phyloP scores from a whole-genome alignment of 2,113 vertebrate genomes.

The Apteryx mantelli region DNA sequence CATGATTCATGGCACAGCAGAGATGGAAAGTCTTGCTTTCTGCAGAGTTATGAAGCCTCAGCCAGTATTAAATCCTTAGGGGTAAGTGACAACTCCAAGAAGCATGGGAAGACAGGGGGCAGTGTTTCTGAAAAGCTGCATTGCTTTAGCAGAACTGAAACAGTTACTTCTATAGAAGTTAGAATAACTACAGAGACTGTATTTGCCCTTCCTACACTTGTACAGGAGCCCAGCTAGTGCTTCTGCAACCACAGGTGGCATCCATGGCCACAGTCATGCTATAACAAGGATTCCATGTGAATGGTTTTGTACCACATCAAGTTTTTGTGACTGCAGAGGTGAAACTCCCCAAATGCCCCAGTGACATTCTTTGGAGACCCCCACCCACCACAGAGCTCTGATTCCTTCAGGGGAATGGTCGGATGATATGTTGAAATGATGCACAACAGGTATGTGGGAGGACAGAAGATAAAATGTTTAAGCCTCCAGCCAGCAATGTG shows the following conservation, averaged over 20 bases:
- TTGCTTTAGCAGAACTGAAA: not conserved
- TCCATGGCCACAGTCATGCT: not conserved
- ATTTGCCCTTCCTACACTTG: not conserved
- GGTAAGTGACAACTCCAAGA: not conserved
- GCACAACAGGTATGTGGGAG: not conserved
- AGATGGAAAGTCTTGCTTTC: not conserved
- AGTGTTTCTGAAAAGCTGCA: not conserved
- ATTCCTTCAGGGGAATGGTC: not conserved
- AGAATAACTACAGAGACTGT: not conserved
- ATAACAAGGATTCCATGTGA: not conserved
- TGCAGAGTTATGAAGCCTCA: not conserved
- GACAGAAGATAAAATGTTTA: not conserved
- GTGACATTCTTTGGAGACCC: not conserved
- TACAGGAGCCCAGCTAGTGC: not conserved
- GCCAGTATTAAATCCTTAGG: not conserved
- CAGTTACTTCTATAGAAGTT: not conserved
- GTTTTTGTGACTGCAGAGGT: not conserved
- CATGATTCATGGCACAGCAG: not conserved
- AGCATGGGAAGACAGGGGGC: not conserved
- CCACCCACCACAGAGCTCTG: not conserved
- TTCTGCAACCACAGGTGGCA: not conserved
- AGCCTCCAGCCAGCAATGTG: not conserved
- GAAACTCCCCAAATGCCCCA: not conserved
- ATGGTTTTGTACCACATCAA: not conserved
- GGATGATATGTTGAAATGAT: not conserved